Percentiles rank a stretch among this genome's conserved stretches.
phyloP scores from a whole-genome alignment of 2,113 vertebrate genomes.

The Laticauda laticaudata region DNA sequence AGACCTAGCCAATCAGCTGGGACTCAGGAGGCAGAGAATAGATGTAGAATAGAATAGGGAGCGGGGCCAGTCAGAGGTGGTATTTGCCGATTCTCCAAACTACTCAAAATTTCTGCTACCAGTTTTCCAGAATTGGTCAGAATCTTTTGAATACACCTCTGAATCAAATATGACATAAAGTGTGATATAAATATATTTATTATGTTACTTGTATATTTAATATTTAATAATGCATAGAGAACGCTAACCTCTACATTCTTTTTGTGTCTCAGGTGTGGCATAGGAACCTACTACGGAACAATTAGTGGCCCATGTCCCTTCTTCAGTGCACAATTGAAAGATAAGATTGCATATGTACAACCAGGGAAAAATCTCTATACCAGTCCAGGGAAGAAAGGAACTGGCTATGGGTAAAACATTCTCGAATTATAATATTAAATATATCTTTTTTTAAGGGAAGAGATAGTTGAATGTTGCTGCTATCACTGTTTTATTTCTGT shows the following conservation, averaged over 20 bases:
- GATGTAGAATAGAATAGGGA: no score
- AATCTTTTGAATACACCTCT: no score
- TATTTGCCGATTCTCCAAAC: no score
- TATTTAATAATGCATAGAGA: background rate
- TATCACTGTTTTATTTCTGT: slow-evolving; percentile 38
- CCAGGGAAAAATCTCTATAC: slow-evolving; percentile 84
- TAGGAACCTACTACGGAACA: slow-evolving; percentile 84
- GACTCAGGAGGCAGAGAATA: no score
- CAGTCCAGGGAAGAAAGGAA: slow-evolving; percentile 83
- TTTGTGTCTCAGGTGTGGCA: slow-evolving; percentile 70
- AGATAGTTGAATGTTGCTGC: slow-evolving; percentile 20
- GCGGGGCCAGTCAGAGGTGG: no score
- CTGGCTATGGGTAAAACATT: slow-evolving; percentile 80
- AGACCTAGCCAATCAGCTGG: no score
- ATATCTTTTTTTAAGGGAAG: background rate
- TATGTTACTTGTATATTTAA: background rate
- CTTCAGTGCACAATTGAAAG: slow-evolving; percentile 71
- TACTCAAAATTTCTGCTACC: no score
- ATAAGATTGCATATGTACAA: slow-evolving; percentile 62
- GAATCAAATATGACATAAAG: background rate
- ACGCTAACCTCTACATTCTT: slow-evolving; percentile 9
- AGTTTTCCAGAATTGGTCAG: no score
- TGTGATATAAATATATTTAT: background rate
- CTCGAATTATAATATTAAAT: background rate
- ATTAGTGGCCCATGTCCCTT: slow-evolving; percentile 74